Conservation (phyloP, 1,140 invertebrate species). For the Drosophila kikkawai region DNA sequence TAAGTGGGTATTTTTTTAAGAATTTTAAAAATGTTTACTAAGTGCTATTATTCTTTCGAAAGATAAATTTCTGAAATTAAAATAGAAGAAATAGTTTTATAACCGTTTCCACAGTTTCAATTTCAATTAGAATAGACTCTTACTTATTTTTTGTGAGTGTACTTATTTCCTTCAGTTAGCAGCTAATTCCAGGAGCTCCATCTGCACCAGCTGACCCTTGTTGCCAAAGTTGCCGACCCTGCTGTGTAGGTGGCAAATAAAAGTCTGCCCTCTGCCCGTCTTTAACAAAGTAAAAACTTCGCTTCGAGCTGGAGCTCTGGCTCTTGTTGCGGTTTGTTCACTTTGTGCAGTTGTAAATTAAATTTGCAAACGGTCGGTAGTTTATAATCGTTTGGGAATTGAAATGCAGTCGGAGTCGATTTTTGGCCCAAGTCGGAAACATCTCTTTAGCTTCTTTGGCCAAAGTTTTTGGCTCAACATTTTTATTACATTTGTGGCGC, state of each 20-base stretch:
- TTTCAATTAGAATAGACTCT: no score
- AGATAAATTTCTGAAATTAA: no score
- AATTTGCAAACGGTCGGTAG: slow-evolving; percentile 73
- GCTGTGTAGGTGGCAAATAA: slow-evolving; percentile 71
- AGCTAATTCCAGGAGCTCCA: slow-evolving; percentile 59
- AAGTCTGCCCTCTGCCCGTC: slow-evolving; percentile 60
- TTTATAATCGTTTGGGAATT: slow-evolving; percentile 83
- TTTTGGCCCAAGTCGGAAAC: slow-evolving; percentile 42
- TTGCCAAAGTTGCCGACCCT: slow-evolving; percentile 22
- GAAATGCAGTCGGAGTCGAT: slow-evolving; percentile 77
- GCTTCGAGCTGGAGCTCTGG: slow-evolving; percentile 2
- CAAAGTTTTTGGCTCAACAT: slow-evolving; percentile 72
- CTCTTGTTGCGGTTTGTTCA: slow-evolving; percentile 50
- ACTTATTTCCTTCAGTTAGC: slow-evolving; percentile 29
- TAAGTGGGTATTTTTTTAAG: neutral
- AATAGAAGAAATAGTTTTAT: no score
- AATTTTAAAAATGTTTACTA: neutral
- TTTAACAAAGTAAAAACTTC: slow-evolving; percentile 78
- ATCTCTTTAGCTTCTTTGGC: slow-evolving; percentile 51
- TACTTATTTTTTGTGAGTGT: neutral
- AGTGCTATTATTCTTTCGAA: no score
- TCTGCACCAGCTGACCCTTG: slow-evolving; percentile 30
- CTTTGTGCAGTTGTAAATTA: slow-evolving; percentile 77
- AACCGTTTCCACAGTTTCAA: no score
- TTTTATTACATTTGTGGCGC: slow-evolving; percentile 76